phyloP scores from a whole-genome alignment of 2,797 vertebrate species.

The Oceanodroma leucorhoa region DNA sequence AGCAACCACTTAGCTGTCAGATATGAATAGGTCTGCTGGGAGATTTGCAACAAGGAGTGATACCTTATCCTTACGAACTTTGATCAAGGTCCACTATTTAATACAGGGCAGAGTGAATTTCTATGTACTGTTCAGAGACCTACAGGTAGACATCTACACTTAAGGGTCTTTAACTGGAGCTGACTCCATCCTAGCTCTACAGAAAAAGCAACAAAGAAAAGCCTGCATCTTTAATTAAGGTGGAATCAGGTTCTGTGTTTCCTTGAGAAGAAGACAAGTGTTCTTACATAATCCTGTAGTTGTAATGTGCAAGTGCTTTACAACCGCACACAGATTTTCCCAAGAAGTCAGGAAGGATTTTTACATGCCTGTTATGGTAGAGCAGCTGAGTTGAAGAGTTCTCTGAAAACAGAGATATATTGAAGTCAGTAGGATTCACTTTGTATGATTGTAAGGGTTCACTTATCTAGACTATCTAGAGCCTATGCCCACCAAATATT shows the following conservation, averaged over 20 bases:
- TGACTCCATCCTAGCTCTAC: neutral
- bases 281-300: neutral
- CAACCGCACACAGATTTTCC: neutral
- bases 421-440: neutral
- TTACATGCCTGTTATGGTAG: accelerated
- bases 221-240: neutral
- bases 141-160: neutral
- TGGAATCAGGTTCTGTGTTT: neutral
- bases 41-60: neutral
- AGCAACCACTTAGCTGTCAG: neutral
- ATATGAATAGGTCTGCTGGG: neutral
- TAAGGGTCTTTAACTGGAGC: neutral
- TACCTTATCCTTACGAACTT: accelerated
- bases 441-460: neutral
- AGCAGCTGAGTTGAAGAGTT: neutral
- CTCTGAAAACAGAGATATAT: neutral
- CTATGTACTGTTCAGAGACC: neutral
- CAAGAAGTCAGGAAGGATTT: neutral
- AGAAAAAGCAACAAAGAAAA: neutral
- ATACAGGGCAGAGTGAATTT: neutral
- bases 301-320: neutral
- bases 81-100: neutral
- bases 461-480: neutral
- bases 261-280: neutral
- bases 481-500: neutral